Percentiles rank a stretch among this genome's conserved stretches.
phyloP scores from a whole-genome alignment of 2,797 vertebrate species.

The Sitta carolinensis region DNA sequence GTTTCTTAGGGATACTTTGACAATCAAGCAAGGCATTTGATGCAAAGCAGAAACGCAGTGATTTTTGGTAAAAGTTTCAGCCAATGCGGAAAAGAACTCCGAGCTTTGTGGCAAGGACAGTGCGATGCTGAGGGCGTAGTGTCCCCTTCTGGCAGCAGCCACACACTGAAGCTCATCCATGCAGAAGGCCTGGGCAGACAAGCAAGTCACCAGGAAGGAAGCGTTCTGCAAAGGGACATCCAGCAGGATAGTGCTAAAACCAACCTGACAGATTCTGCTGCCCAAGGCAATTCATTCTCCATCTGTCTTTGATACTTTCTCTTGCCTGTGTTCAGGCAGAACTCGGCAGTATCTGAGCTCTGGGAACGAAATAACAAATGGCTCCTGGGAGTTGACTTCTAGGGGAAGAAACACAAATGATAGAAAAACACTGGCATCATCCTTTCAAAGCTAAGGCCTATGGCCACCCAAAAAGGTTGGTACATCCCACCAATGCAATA shows the following conservation, averaged over 20 bases:
- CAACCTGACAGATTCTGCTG: neutral
- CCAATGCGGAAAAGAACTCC: neutral
- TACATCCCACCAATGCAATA: neutral
- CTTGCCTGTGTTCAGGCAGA: neutral
- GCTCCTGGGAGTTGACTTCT: neutral
- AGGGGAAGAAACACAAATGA: neutral
- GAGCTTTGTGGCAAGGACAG: neutral
- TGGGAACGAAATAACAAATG: neutral
- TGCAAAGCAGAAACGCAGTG: neutral
- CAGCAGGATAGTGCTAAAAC: neutral
- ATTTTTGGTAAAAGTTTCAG: neutral
- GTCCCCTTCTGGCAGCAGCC: conserved; percentile 25
- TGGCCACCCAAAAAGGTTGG: neutral
- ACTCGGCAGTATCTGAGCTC: neutral
- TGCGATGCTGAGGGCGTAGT: neutral
- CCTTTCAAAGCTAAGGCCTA: neutral
- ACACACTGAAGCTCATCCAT: neutral
- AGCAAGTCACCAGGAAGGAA: neutral
- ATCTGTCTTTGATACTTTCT: neutral
- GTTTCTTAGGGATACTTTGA: neutral
- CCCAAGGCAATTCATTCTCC: neutral
- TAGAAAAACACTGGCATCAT: neutral
- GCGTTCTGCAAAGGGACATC: neutral
- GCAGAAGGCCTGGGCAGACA: neutral
- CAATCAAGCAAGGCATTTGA: neutral